A percentile compares a stretch with the other conserved stretches of the same genome.
These are phyloP conservation scores for Synanthedon tipuliformis DNA, from an alignment of 2,888 invertebrate species.

Conservation along the genomic window DNA sequence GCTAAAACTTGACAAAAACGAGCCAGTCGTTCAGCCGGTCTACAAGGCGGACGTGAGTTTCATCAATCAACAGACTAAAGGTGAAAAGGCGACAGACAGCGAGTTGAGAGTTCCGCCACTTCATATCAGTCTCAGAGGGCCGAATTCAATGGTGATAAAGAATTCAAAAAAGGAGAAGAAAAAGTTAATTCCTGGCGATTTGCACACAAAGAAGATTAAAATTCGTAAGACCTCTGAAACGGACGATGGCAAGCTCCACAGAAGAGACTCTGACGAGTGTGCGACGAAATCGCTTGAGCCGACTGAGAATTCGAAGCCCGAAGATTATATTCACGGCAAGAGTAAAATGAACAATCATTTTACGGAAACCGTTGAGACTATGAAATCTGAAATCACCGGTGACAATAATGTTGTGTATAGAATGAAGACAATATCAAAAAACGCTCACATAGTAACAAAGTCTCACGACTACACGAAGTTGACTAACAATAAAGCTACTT, in stretches of 20 bases:
- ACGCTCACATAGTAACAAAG: constrained; percentile 63
- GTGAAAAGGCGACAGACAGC: constrained; percentile 65
- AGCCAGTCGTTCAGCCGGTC: constrained; percentile 80
- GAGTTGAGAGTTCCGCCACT: constrained; percentile 88
- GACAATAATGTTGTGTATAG: constrained; percentile 56
- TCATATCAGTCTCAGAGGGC: constrained; percentile 86
- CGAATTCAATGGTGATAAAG: constrained; percentile 87
- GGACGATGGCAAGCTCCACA: constrained; percentile 44
- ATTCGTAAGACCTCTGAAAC: constrained; percentile 50
- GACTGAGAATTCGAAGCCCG: constrained; percentile 48
- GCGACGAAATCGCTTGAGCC: constrained; percentile 40
- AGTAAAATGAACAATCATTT: constrained; percentile 55
- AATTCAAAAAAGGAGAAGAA: constrained; percentile 79
- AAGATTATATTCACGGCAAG: constrained; percentile 51
- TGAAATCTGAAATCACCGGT: constrained; percentile 51
- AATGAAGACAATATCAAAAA: constrained; percentile 63
- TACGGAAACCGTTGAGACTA: constrained; percentile 30
- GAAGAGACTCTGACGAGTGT: constrained; percentile 42
- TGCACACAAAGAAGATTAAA: constrained; percentile 69
- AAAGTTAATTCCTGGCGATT: constrained; percentile 58
- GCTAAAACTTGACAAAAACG: constrained; percentile 85
- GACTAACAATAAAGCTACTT: constrained; percentile 38
- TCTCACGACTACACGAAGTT: constrained; percentile 51
- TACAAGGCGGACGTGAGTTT: constrained; percentile 86
- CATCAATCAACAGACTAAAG: constrained; percentile 66